Evolutionary conservation across 2,888 invertebrate species (phyloP).

Genomic region (Oeneis ivallda): DNA sequence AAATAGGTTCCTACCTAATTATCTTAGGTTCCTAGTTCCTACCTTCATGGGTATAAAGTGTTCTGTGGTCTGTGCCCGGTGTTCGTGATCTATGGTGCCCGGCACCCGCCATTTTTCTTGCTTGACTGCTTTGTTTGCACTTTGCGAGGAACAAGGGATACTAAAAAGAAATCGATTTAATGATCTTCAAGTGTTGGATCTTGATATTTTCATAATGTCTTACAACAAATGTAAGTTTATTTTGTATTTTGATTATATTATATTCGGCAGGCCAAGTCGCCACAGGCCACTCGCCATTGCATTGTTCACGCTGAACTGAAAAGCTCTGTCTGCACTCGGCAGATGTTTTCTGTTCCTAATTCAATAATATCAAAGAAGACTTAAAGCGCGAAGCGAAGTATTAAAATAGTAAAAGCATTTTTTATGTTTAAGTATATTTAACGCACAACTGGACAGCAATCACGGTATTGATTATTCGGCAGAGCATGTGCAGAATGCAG

Average conservation of each 20-base stretch:
- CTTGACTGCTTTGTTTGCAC: too few relatives aligned
- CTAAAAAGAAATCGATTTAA: background rate
- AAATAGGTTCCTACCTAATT: too few relatives aligned
- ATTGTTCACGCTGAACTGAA: constrained; percentile 4
- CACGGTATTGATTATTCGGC: constrained; percentile 14
- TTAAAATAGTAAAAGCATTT: background rate
- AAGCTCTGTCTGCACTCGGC: background rate
- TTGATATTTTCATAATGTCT: constrained; percentile 30
- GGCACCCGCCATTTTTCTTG: too few relatives aligned
- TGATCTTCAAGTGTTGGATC: background rate
- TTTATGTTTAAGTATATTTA: background rate
- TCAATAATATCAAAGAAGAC: too few relatives aligned
- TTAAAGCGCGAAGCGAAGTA: too few relatives aligned
- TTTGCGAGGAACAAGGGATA: too few relatives aligned
- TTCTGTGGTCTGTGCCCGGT: too few relatives aligned
- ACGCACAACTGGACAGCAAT: background rate
- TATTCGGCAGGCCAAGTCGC: constrained; percentile 3
- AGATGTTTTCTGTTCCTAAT: too few relatives aligned
- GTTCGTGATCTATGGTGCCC: too few relatives aligned
- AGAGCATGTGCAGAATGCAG: background rate
- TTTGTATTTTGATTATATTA: background rate
- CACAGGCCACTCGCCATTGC: too few relatives aligned
- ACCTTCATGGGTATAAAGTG: too few relatives aligned
- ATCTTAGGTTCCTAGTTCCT: too few relatives aligned
- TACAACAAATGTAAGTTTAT: constrained; percentile 39